These are phyloP conservation scores for Villa cingulata DNA, from an alignment of 2,888 invertebrate genomes.

Conservation along the genomic window DNA sequence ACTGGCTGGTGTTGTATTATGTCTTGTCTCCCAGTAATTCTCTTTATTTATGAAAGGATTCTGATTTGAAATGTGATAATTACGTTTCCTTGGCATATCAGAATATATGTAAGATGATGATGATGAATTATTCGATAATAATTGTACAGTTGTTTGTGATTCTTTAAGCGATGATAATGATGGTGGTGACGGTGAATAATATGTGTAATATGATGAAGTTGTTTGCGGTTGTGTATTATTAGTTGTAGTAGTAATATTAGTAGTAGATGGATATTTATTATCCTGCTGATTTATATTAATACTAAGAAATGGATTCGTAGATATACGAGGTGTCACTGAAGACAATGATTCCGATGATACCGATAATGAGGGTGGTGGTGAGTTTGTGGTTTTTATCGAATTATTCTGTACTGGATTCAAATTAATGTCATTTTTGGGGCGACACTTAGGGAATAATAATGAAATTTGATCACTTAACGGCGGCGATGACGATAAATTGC, in stretches of 20 bases:
- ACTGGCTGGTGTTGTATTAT: slow-evolving; percentile 31
- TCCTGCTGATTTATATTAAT: slow-evolving; percentile 12
- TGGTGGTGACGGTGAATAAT: background rate
- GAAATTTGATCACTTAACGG: slow-evolving; percentile 58
- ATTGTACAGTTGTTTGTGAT: background rate
- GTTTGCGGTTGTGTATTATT: background rate
- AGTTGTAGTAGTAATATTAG: too few relatives aligned
- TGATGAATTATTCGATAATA: background rate
- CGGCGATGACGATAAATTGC: slow-evolving; percentile 9
- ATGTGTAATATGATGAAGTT: background rate
- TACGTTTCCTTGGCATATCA: slow-evolving; percentile 12
- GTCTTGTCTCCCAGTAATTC: slow-evolving; percentile 29
- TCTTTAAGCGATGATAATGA: background rate
- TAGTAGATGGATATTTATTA: slow-evolving; percentile 2
- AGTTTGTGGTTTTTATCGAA: slow-evolving; percentile 21
- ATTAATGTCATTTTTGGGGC: slow-evolving; percentile 51
- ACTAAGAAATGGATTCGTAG: slow-evolving; percentile 34
- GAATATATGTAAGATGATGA: background rate
- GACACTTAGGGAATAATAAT: slow-evolving; percentile 75
- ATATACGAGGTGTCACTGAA: slow-evolving; percentile 33
- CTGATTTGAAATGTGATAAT: slow-evolving; percentile 8
- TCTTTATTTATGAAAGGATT: slow-evolving; percentile 14
- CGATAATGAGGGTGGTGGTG: slow-evolving; percentile 30
- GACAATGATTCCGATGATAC: slow-evolving; percentile 34
- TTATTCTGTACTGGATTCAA: slow-evolving; percentile 29